Base-by-base conservation (phyloP, 2,797 vertebrate genomes). In the Moxostoma hubbsi region DNA sequence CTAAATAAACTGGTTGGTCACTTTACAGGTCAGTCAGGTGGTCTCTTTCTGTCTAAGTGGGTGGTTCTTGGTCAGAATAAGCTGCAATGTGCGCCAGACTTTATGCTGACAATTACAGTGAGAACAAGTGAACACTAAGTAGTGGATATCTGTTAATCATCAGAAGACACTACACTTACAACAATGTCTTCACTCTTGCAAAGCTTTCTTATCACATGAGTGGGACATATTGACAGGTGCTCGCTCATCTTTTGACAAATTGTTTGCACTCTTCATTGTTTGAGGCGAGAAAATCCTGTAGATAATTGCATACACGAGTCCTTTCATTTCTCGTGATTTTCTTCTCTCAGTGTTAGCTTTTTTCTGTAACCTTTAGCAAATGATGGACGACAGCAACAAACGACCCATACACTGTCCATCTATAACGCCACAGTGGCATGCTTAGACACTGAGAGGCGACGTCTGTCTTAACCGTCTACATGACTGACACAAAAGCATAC, bases 291-390 rank as follows among this genome's bases (percentile, higher is more conserved):
- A 65, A 63, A 76, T 79, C 61, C 67, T 73, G 61, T 75, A 79
- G 83, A 87, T 85, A 89, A 87, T 89, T 90, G 87, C 86, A 87
- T 86, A 86, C 85, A 81, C 43, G 77, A 87, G 88, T 86, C 87
- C 87, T 91, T 90, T 90, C 80, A 53, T 82, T 75, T 53, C 54
- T 68, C 61, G 16, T 53, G 72, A 66, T 24, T 3, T 46, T 36
- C 85, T 83, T 82, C 63, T 85, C 90, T 84, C 85, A 82, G 83
- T 77, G 67, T 81, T 79, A 83, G 79, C 78, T 86, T 73, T 89
- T 82, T 90, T 90, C 82, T 85, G 84, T 92, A 91, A 93, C 91
- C 89, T 91, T 92, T 92, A 90, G 81, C 83, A 70, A 71, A 82
- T 89, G 88, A 92, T 89, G 81, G 85, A 89, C 61, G 58, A 88